Evolutionary conservation across 2,888 invertebrate species (phyloP).

Genomic region (Agrotis puta): DNA sequence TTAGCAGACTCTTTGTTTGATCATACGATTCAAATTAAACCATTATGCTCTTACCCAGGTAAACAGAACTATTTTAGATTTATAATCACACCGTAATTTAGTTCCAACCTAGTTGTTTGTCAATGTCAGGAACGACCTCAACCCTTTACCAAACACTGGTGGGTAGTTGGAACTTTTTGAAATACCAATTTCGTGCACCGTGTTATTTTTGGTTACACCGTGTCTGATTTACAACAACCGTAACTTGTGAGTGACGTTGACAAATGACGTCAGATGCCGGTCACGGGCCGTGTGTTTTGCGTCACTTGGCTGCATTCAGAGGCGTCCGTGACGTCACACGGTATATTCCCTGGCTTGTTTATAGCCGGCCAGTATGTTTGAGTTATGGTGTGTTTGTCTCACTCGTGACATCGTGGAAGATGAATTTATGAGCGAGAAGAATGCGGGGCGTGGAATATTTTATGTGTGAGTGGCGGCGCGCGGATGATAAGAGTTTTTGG

Average conservation of each 20-base stretch:
- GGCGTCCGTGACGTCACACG: constrained; percentile 69
- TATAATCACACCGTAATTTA: constrained; percentile 60
- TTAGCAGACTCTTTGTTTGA: constrained; percentile 16
- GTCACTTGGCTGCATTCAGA: constrained; percentile 74
- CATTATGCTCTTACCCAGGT: constrained; percentile 50
- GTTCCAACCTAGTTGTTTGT: constrained; percentile 59
- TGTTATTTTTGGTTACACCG: constrained; percentile 60
- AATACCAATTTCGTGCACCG: constrained; percentile 56
- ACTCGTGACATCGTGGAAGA: constrained; percentile 73
- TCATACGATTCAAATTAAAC: constrained; percentile 42
- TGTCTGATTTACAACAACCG: constrained; percentile 81
- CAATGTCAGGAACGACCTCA: constrained; percentile 56
- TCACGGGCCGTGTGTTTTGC: constrained; percentile 81
- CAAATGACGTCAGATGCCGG: constrained; percentile 83
- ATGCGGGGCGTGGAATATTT: constrained; percentile 68
- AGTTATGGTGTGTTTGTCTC: constrained; percentile 81
- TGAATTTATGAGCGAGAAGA: constrained; percentile 77
- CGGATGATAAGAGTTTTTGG: constrained; percentile 64
- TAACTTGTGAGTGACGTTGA: constrained; percentile 81
- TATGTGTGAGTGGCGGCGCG: constrained; percentile 64
- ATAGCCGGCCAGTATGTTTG: constrained; percentile 77
- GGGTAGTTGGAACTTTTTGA: constrained; percentile 60
- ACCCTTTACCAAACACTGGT: constrained; percentile 60
- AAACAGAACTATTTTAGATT: constrained; percentile 58
- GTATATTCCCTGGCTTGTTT: constrained; percentile 78